Conservation (phyloP, 1,140 invertebrate genomes). For the Neotoxoptera formosana region DNA sequence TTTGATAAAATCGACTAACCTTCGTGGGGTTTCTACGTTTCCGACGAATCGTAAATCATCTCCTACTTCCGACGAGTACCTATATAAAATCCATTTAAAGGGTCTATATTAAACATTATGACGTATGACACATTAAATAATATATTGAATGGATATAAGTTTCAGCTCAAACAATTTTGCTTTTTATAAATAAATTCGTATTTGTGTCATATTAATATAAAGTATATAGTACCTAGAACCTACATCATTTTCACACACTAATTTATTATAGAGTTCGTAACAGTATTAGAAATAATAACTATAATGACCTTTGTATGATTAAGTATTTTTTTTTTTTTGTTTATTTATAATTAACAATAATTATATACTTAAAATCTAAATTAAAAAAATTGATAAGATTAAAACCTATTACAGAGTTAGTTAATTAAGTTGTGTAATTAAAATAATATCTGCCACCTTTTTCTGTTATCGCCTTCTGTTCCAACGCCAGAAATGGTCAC, state of each 20-base stretch:
- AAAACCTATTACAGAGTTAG: not conserved
- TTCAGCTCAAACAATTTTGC: not conserved
- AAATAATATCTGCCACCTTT: not conserved
- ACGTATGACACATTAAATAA: not conserved
- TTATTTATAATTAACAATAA: too few species aligned
- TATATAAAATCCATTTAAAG: not conserved
- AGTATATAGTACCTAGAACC: too few species aligned
- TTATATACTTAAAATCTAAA: too few species aligned
- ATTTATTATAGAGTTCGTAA: not conserved
- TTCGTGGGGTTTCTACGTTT: not conserved
- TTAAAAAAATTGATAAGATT: not conserved
- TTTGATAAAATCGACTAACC: not conserved
- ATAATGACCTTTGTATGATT: not conserved
- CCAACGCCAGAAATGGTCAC: not conserved
- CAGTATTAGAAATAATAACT: too few species aligned
- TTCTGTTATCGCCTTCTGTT: not conserved
- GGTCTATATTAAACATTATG: too few species aligned
- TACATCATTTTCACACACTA: not conserved
- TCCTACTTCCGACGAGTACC: not conserved
- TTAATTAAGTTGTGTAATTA: not conserved
- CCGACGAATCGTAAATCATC: not conserved
- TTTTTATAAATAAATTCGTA: not conserved
- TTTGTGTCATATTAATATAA: not conserved
- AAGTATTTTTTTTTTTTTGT: too few species aligned
- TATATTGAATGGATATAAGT: not conserved